Percentiles rank a stretch among this genome's conserved stretches.
These are phyloP conservation scores for Mesoligia furuncula DNA, from an alignment of 2,888 invertebrate species.

Conservation along the genomic window DNA sequence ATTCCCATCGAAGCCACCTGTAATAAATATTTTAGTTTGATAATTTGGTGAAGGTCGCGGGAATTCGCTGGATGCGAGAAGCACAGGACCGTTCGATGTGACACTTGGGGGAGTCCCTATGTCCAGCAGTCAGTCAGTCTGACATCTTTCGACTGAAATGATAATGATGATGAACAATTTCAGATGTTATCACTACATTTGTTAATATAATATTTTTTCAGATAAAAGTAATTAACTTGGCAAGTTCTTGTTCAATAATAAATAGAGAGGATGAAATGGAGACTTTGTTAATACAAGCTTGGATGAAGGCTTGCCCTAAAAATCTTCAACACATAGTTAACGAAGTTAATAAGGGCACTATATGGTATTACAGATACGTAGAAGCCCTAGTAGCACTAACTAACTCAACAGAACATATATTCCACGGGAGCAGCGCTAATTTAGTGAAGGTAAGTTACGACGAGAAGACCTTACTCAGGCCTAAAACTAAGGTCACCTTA, in stretches of 20 bases:
- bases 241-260: conserved; percentile 74
- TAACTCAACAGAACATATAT: conserved; percentile 64
- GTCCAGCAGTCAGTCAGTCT: too few species aligned
- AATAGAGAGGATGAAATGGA: conserved; percentile 69
- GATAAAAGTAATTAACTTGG: conserved; percentile 75
- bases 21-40: not conserved
- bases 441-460: conserved; percentile 72
- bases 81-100: too few species aligned
- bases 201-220: conserved; percentile 65
- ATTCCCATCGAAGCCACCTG: not conserved
- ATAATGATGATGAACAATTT: not conserved
- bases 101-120: too few species aligned
- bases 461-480: not conserved
- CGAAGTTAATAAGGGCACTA: conserved; percentile 62
- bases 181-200: not conserved
- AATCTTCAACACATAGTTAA: conserved; percentile 56
- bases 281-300: conserved; percentile 70
- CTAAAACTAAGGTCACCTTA: not conserved
- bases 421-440: conserved; percentile 65
- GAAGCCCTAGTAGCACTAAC: conserved; percentile 75
- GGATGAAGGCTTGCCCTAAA: conserved; percentile 77
- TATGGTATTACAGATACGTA: conserved; percentile 78
- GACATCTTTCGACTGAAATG: not conserved
- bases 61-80: not conserved
- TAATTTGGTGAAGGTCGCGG: not conserved